Percentiles rank a stretch among this genome's conserved stretches.
Conservation (phyloP, 2,113 vertebrate species). For the Megalops atlanticus region DNA sequence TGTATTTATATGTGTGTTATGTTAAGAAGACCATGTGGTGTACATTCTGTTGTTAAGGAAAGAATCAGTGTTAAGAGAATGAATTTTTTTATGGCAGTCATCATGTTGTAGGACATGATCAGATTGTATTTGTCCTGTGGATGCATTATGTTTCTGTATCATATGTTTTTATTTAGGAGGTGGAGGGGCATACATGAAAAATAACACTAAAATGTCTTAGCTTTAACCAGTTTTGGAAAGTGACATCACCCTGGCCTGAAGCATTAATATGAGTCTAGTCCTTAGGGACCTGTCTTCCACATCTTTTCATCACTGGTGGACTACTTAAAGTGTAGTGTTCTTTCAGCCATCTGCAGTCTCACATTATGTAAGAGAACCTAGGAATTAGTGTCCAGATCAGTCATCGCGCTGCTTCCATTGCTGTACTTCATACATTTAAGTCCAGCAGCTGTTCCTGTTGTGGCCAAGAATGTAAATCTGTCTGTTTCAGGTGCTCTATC, state of each 20-base stretch:
- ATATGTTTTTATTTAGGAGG: background rate
- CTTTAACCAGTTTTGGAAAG: constrained; percentile 30
- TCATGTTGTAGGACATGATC: too few species aligned
- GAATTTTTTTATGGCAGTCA: too few species aligned
- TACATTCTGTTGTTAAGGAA: too few species aligned
- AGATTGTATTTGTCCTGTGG: too few species aligned
- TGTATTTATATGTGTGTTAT: too few species aligned
- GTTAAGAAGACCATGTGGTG: too few species aligned
- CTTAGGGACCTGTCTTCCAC: constrained; percentile 35
- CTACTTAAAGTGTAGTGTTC: constrained; percentile 50
- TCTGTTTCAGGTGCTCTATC: too few species aligned
- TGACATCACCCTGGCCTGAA: constrained; percentile 26
- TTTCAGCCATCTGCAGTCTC: constrained; percentile 42
- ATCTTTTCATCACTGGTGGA: constrained; percentile 47
- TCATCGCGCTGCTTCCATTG: background rate
- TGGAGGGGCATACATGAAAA: background rate
- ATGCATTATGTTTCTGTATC: too few species aligned
- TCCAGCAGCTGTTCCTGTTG: too few species aligned
- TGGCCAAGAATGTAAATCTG: too few species aligned
- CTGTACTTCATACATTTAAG: background rate
- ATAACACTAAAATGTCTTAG: background rate
- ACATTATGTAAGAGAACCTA: constrained; percentile 28
- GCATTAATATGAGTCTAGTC: constrained; percentile 34
- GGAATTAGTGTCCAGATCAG: constrained; percentile 37
- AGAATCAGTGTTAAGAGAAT: too few species aligned